Evolutionary conservation across 2,113 vertebrate species (phyloP).

Genomic region (Gila orcuttii): DNA sequence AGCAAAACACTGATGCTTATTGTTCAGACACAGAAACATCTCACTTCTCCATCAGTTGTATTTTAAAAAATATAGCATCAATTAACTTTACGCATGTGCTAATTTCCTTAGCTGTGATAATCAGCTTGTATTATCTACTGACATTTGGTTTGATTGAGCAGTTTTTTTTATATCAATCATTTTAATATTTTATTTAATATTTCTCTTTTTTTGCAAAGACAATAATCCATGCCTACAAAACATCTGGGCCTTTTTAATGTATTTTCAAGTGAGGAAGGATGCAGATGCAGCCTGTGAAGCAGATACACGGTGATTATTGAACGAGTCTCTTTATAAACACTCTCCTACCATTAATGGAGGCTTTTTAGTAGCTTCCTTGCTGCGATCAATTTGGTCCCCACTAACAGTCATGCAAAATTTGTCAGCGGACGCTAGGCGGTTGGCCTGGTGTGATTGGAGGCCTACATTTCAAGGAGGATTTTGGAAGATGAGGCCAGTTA

Average conservation of each 20-base stretch:
- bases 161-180: background rate
- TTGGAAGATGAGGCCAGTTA: constrained; percentile 63
- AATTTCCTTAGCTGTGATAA: background rate
- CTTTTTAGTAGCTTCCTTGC: constrained; percentile 55
- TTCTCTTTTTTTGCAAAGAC: background rate
- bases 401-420: constrained; percentile 71
- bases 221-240: constrained; percentile 54
- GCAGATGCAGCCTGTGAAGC: constrained; percentile 62
- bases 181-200: background rate
- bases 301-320: constrained; percentile 63
- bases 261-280: constrained; percentile 61
- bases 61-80: background rate
- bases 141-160: background rate
- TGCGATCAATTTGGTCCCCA: constrained; percentile 58
- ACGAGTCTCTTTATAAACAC: constrained; percentile 54
- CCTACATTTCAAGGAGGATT: constrained; percentile 67
- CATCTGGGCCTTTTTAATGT: constrained; percentile 69
- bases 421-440: constrained; percentile 52
- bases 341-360: constrained; percentile 44
- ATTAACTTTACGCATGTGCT: background rate
- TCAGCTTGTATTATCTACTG: background rate
- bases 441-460: constrained; percentile 55
- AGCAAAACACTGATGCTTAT: background rate
- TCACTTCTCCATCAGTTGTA: background rate
- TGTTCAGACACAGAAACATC: background rate